Base-by-base conservation (phyloP, 1,140 invertebrate species). In the Triops cancriformis region DNA sequence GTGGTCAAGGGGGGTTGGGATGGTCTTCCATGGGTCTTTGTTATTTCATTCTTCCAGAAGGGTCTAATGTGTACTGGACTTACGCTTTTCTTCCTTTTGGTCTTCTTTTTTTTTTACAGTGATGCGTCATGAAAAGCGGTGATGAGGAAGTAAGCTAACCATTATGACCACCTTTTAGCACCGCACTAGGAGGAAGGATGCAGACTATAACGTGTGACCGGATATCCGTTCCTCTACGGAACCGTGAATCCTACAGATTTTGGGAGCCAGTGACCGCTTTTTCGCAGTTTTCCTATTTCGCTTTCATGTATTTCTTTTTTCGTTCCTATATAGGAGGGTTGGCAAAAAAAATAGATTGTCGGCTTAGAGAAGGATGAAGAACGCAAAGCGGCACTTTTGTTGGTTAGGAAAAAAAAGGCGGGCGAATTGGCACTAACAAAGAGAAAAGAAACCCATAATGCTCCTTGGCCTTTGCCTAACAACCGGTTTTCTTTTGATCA, bases 401-500 rank as follows among this genome's bases (percentile, higher is more conserved):
- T 64, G 51, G 18, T 10, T n/a, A 14, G 14, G 23, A 64, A 64
- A 45, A 45, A 23, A 23, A 64, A 23, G 51, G 51, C 51, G 51
- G 51, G 51, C 23, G 51, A 64, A 64, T 64, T 64, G 51, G 51
- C 51, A 64, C 10, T 23, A 64, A 64, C 51, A 64, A 64, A 64
- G 51, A 64, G 23, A 23, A 64, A 1, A 64, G 31, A 64, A 64
- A 1, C 51, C 51, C 51, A 64, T 64, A 64, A 64, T 18, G 10
- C 31, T 14, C 51, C 51, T 23, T 64, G 51, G 51, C 51, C 51
- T 37, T 37, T 64, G 14, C 51, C 51, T 18, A 64, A 64, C 51
- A 64, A 64, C 51, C 51, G 51, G 51, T 64, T 64, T 64, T 64
- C 51, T 64, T 64, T 64, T 64, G 51, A 64, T 64, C 51, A 64